Conservation (phyloP, 2,888 invertebrate species). For the Mongoloraphidia duomilia region DNA sequence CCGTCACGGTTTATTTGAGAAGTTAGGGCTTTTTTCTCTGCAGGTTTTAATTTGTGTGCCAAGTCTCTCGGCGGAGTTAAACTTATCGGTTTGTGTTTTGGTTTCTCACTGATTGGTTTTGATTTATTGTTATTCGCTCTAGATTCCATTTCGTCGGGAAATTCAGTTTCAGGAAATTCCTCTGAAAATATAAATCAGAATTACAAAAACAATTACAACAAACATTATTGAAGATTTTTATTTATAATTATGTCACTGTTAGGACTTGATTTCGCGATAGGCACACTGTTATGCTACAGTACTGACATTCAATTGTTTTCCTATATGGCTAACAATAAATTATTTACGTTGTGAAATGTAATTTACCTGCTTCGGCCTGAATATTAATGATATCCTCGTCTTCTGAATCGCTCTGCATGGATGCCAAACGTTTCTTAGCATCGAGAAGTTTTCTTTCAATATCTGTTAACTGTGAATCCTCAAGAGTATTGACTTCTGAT, state of each 20-base stretch:
- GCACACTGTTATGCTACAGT: no score
- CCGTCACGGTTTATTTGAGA: constrained; percentile 3
- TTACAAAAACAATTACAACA: neutral
- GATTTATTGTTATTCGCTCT: neutral
- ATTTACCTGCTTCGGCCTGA: constrained; percentile 40
- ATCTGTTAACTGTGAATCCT: constrained; percentile 34
- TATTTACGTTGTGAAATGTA: no score
- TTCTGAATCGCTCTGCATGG: constrained; percentile 41
- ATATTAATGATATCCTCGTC: constrained; percentile 52
- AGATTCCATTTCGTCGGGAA: neutral
- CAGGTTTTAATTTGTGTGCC: neutral
- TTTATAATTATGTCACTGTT: no score
- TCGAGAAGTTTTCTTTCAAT: constrained; percentile 49
- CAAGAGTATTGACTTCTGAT: constrained; percentile 30
- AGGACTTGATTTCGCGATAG: no score
- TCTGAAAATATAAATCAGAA: constrained; percentile 5
- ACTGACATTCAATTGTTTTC: no score
- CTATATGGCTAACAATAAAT: no score
- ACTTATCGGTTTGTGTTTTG: neutral
- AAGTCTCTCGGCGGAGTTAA: neutral
- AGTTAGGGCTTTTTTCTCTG: neutral
- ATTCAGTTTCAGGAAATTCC: constrained; percentile 8
- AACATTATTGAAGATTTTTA: no score
- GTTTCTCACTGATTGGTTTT: neutral
- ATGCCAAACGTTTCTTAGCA: constrained; percentile 36